Conservation (phyloP, 1,140 invertebrate genomes). For the Globodera ellingtonae region DNA sequence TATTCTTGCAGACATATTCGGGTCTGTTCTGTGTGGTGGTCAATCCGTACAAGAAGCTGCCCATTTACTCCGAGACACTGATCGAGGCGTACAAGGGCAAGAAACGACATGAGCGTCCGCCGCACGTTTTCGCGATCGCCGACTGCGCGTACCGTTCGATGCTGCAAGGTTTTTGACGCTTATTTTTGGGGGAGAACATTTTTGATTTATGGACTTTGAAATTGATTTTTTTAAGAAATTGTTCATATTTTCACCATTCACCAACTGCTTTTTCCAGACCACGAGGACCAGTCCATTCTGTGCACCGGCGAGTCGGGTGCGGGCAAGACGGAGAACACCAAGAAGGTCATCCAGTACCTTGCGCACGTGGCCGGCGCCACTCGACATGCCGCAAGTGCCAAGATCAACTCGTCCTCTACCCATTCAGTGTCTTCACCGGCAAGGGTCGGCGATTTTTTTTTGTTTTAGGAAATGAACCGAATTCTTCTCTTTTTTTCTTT, state of each 20-base stretch:
- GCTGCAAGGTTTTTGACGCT: constrained; percentile 80
- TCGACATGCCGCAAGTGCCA: constrained; percentile 23
- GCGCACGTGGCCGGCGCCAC: constrained; percentile 74
- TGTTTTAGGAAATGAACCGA: not conserved
- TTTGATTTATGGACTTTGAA: not conserved
- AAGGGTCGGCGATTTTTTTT: not conserved
- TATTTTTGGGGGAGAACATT: too few species aligned
- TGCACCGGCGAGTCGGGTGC: constrained; percentile 99
- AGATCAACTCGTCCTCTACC: constrained; percentile 27
- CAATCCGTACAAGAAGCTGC: constrained; percentile 88
- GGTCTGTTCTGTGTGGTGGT: constrained; percentile 99
- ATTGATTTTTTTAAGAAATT: not conserved
- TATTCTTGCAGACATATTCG: constrained; percentile 87
- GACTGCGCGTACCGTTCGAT: constrained; percentile 97
- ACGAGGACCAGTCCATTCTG: constrained; percentile 97
- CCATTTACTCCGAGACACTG: constrained; percentile 94
- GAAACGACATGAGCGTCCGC: constrained; percentile 96
- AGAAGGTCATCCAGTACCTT: constrained; percentile 99
- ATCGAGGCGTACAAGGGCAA: constrained; percentile 99
- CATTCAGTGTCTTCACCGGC: constrained; percentile 28
- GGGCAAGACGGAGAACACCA: constrained; percentile 99
- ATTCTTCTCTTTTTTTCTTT: not conserved
- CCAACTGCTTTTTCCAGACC: constrained; percentile 71
- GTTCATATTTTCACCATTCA: not conserved
- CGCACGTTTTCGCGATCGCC: constrained; percentile 98